Base-by-base conservation (phyloP, 2,113 vertebrate genomes). In the Aspiorhynchus laticeps region DNA sequence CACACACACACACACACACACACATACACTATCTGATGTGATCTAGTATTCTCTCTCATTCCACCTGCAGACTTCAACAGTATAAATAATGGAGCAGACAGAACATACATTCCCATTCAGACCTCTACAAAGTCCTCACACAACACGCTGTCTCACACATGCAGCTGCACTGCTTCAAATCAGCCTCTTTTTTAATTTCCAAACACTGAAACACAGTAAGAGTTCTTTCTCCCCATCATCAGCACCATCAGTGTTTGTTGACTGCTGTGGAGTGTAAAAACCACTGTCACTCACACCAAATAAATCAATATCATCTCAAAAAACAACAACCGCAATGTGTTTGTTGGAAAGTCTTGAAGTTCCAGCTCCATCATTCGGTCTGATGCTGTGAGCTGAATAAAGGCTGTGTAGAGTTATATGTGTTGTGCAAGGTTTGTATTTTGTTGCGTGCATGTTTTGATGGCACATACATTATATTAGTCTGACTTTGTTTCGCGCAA, bases 41-140 rank as follows among this genome's bases (percentile, higher is more conserved):
- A 82, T 75, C 76, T 75, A 89, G 83, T 75, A 83, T 88, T 48
- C 85, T 87, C 71, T 88, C 77, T 89, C 59, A 89, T 85, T 88
- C 82, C 5, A 67, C 84, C 71, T 51, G 36, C 59, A 80, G 88
- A 86, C 53, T 78, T 88, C 86, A 36, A 69, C 33, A 82, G 73
- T 31, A 48, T 87, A 79, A 59, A 85, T 51, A 74, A 10, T 85
- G 80, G n/a, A 80, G 59, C 56, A 28, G 31, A 80, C 75, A 67
- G n/a, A 53, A 87, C 86, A 48, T 75, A 79, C 51, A 85, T 74
- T 84, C 31, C 48, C 69, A 74, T 84, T 84, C 82, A 56, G 48
- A 56, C 31, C 48, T 33, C 82, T 28, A 67, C 33, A 74, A 59
- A 56, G 46, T 56, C 36, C 14, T 43, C 7, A 43, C 77, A 83